Percentiles rank a stretch among this genome's conserved stretches.
These are phyloP conservation scores for Sminthopsis crassicaudata DNA, from an alignment of 2,113 vertebrate species.

Conservation along the genomic window DNA sequence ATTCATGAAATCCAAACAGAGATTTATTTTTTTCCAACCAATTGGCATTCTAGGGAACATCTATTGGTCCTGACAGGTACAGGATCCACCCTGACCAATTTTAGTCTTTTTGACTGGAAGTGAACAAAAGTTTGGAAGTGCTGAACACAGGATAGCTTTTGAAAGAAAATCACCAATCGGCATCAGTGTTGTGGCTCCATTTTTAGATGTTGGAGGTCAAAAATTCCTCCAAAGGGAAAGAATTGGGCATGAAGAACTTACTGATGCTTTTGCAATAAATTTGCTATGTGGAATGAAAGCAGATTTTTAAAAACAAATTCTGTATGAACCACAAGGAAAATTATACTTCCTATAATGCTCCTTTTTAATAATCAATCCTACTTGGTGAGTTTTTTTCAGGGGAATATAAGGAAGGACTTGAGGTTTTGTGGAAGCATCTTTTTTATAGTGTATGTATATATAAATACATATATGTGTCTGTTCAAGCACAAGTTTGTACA, in stretches of 20 bases:
- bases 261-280: constrained; percentile 77
- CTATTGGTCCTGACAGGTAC: constrained; percentile 79
- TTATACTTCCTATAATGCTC: constrained; percentile 77
- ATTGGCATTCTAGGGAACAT: constrained; percentile 78
- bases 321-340: constrained; percentile 73
- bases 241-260: constrained; percentile 65
- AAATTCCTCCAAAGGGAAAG: constrained; percentile 58
- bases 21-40: constrained; percentile 70
- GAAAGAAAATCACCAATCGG: constrained; percentile 75
- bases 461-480: not conserved
- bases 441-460: not conserved
- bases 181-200: constrained; percentile 66
- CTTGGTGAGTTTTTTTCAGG: constrained; percentile 69
- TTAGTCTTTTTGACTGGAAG: constrained; percentile 79
- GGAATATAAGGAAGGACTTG: constrained; percentile 60
- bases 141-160: constrained; percentile 75
- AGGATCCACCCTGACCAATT: constrained; percentile 77
- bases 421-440: not conserved
- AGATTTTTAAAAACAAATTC: constrained; percentile 66
- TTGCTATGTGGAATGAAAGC: constrained; percentile 66
- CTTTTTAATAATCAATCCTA: constrained; percentile 64
- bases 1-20: constrained; percentile 71
- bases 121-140: constrained; percentile 78
- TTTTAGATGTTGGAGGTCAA: constrained; percentile 75
- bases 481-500: not conserved